Base-by-base conservation (phyloP, 2,888 invertebrate genomes). In the Stenchaetothrips biformis region DNA sequence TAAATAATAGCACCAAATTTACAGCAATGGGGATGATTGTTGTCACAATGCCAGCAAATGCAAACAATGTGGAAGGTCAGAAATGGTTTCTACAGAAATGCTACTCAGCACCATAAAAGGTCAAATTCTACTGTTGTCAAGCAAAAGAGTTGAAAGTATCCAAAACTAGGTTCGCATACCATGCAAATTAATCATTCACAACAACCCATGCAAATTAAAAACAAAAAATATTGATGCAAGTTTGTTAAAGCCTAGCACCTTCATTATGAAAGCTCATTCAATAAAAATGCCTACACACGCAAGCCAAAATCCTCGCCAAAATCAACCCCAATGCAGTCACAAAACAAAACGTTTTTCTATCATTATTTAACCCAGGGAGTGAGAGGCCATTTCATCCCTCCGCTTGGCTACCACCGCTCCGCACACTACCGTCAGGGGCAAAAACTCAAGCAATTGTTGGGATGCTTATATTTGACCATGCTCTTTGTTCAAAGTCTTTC, bases 81-180 rank as follows among this genome's bases (percentile, higher is more conserved):
- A 81, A 81, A 78, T 79, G 48, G 67, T 74, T 77, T 21, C 48
- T 21, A 79, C 47, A 81, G 77, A 77, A 79, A 48, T 79, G 77
- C 21, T 11, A 27, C 21, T 62, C n/a, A 74, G 37, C 78, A 67
- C 48, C 48, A 74, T 48, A 47, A 62, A 81, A 78, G 78, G 80
- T 80, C 53, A 81, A 78, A 59, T 37, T 78, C 48, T 48, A 25
- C 27, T 48, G 25, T 47, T 18, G 27, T 77, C 21, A 74, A 77
- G 18, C 27, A n/a, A 79, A 18, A 77, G 2, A 77, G 2, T 13
- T 77, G 6, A 6, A 6, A 37, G 1, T 37, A 37, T 37, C 37
- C 1, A 37, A 37, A 2, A 37, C 37, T 37, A 37, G 37, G 37
- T 37, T 37, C 37, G 1, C 4, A 4, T 37, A 37, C 37, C 37